Evolutionary conservation across 2,797 vertebrate genomes (phyloP).

Genomic region (Poecilia wingei): DNA sequence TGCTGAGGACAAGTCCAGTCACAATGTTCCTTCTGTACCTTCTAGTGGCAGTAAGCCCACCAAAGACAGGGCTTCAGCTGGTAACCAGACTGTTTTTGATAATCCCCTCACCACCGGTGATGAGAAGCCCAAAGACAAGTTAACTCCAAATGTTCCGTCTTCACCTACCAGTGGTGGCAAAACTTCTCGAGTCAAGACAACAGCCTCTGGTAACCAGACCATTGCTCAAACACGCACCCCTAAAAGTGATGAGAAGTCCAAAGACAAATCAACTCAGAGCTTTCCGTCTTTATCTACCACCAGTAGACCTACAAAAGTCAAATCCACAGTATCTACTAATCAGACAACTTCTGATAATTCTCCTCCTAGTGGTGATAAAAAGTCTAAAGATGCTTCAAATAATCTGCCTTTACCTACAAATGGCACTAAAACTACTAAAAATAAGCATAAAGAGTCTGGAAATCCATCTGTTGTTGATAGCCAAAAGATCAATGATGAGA

Average conservation of each 20-base stretch:
- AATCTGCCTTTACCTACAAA: constrained; percentile 45
- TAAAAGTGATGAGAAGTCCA: constrained; percentile 37
- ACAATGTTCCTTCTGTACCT: constrained; percentile 43
- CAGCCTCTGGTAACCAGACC: constrained; percentile 42
- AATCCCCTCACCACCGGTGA: neutral
- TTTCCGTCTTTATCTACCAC: constrained; percentile 29
- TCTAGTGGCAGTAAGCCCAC: constrained; percentile 39
- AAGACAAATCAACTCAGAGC: constrained; percentile 42
- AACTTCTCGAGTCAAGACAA: constrained; percentile 55
- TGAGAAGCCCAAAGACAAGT: constrained; percentile 44
- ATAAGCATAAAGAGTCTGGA: constrained; percentile 37
- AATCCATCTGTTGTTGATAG: constrained; percentile 41
- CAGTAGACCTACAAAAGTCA: neutral
- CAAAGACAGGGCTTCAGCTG: constrained; percentile 20
- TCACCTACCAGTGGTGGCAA: constrained; percentile 35
- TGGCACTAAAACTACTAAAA: constrained; percentile 55
- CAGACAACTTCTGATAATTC: neutral
- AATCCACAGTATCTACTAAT: neutral
- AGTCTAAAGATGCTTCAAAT: constrained; percentile 52
- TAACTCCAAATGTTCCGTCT: constrained; percentile 50
- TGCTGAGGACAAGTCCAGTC: constrained; percentile 54
- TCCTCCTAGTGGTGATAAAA: neutral
- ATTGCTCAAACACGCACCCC: constrained; percentile 25
- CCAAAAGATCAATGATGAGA: constrained; percentile 31
- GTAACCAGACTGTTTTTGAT: neutral